These are phyloP conservation scores for Botia almorhae DNA, from an alignment of 2,797 vertebrate genomes.

Conservation along the genomic window DNA sequence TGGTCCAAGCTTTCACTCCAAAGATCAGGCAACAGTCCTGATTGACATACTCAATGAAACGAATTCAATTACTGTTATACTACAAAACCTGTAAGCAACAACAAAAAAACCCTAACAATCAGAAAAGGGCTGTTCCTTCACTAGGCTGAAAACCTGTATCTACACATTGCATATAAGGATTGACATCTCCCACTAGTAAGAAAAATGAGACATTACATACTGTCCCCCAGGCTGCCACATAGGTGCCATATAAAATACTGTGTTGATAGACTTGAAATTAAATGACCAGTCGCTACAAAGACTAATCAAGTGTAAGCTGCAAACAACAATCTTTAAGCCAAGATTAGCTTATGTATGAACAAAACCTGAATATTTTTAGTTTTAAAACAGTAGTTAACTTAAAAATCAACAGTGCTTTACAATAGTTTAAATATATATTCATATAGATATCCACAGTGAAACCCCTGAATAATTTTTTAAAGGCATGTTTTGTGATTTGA, in stretches of 20 bases:
- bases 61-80: slow-evolving; percentile 10
- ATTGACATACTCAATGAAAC: slow-evolving; percentile 12
- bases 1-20: slow-evolving; percentile 43
- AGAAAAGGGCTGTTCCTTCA: slow-evolving; percentile 21
- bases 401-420: slow-evolving; percentile 83
- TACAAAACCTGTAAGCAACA: slow-evolving; percentile 3
- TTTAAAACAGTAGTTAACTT: slow-evolving; percentile 76
- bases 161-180: slow-evolving; percentile 40
- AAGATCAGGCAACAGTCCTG: slow-evolving; percentile 21
- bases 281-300: slow-evolving; percentile 39
- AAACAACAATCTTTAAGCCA: slow-evolving; percentile 88
- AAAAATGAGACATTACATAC: slow-evolving; percentile 20
- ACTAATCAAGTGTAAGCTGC: slow-evolving; percentile 78
- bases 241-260: slow-evolving; percentile 39
- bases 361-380: slow-evolving; percentile 89
- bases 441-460: slow-evolving; percentile 83
- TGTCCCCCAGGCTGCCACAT: slow-evolving; percentile 12
- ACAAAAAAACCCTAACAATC: neutral
- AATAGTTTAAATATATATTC: slow-evolving; percentile 55
- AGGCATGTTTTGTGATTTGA: slow-evolving; percentile 96
- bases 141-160: slow-evolving; percentile 10
- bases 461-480: slow-evolving; percentile 98
- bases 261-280: slow-evolving; percentile 33
- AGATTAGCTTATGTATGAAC: slow-evolving; percentile 81
- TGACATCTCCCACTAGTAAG: slow-evolving; percentile 20